A percentile compares a stretch with the other conserved stretches of the same genome.
These are phyloP conservation scores for Xiphias gladius DNA, from an alignment of 2,113 vertebrate genomes.

Conservation along the genomic window DNA sequence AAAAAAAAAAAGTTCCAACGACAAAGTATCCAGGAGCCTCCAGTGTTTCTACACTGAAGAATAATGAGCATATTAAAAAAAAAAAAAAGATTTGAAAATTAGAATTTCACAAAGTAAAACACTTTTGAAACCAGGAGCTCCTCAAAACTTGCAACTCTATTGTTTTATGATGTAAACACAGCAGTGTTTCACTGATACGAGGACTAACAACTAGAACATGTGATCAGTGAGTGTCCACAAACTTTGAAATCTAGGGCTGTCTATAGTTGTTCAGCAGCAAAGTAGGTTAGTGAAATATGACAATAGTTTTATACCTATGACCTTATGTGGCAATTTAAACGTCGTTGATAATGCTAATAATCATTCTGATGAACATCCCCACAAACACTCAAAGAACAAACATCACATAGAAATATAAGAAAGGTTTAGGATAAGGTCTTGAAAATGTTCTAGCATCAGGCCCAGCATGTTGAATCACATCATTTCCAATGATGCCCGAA, in stretches of 20 bases:
- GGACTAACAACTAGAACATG: not conserved
- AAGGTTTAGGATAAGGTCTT: not conserved
- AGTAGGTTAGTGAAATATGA: not conserved
- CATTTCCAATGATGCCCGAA: not conserved
- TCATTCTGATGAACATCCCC: not conserved
- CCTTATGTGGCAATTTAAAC: no score
- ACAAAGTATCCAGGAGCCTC: not conserved
- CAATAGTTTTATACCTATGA: not conserved
- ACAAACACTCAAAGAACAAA: not conserved
- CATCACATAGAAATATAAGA: not conserved
- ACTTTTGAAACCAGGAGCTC: not conserved
- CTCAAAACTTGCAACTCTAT: not conserved
- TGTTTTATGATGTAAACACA: not conserved
- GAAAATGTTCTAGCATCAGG: not conserved
- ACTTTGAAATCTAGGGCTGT: not conserved
- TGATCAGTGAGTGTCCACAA: not conserved
- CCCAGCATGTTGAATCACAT: not conserved
- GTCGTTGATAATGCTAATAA: not conserved
- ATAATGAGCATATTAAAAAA: not conserved
- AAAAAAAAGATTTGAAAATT: not conserved
- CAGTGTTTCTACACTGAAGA: not conserved
- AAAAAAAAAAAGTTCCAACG: not conserved
- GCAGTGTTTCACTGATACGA: not conserved
- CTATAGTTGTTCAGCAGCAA: not conserved
- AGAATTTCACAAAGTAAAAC: not conserved